A percentile compares a stretch with the other conserved stretches of the same genome.
Evolutionary conservation across 2,888 invertebrate genomes (phyloP).

Genomic region (Osmoderma eremita): DNA sequence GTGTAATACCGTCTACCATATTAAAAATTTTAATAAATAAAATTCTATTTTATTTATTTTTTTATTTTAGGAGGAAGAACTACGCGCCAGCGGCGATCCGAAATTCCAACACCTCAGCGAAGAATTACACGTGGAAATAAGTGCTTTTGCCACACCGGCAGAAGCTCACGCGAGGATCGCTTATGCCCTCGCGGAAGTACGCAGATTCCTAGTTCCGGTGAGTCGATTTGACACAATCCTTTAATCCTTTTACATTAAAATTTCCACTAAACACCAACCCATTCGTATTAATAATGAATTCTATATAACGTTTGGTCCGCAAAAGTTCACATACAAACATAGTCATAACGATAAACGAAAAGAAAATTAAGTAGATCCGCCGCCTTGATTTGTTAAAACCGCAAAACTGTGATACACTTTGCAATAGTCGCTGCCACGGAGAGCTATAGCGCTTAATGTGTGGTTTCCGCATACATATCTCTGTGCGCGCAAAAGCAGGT

Average conservation of each 20-base stretch:
- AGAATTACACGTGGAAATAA: slow-evolving; percentile 91
- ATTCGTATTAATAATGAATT: neutral
- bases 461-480: no score
- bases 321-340: neutral
- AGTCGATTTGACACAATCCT: slow-evolving; percentile 58
- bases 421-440: no score
- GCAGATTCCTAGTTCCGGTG: slow-evolving; percentile 84
- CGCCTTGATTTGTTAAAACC: no score
- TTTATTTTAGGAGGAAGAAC: slow-evolving; percentile 81
- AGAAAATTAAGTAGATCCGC: no score
- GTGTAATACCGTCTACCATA: no score
- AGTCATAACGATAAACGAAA: no score
- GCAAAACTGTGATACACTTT: no score
- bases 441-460: no score
- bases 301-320: no score
- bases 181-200: slow-evolving; percentile 82
- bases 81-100: slow-evolving; percentile 89
- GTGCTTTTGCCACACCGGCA: slow-evolving; percentile 89
- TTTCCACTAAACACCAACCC: neutral
- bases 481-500: no score
- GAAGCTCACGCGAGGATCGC: slow-evolving; percentile 90
- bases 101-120: slow-evolving; percentile 92
- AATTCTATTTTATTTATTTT: no score
- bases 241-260: neutral
- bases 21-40: no score